These are phyloP conservation scores for Actias luna DNA, from an alignment of 2,888 invertebrate species.

Conservation along the genomic window DNA sequence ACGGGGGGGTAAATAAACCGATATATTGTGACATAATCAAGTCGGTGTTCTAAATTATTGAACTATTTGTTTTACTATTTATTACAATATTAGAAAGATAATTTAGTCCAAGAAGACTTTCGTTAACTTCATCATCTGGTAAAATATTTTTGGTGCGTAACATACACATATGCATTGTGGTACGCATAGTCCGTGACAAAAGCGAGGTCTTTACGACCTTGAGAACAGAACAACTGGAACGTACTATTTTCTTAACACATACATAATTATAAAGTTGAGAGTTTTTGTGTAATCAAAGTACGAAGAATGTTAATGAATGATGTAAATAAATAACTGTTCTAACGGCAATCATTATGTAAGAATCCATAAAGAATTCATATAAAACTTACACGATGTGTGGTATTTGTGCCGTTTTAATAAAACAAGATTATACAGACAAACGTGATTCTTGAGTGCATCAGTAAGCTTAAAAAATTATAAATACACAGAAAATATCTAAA, in stretches of 20 bases:
- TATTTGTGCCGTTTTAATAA: constrained; percentile 36
- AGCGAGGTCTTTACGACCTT: constrained; percentile 55
- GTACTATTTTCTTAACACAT: constrained; percentile 16
- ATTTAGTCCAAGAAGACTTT: not conserved
- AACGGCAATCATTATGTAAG: constrained; percentile 41
- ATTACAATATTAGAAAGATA: not conserved
- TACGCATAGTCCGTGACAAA: constrained; percentile 47
- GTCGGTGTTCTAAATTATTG: not conserved
- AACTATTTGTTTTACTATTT: not conserved
- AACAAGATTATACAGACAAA: constrained; percentile 40
- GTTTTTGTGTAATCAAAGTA: not conserved
- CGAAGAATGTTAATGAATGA: not conserved
- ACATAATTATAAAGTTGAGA: not conserved
- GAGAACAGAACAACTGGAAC: constrained; percentile 36
- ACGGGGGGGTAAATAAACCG: constrained; percentile 4
- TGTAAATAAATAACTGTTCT: not conserved
- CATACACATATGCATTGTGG: not conserved
- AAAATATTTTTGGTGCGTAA: constrained; percentile 22
- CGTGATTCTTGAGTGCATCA: constrained; percentile 35
- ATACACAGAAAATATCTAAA: not conserved
- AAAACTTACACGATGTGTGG: constrained; percentile 47
- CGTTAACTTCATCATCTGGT: not conserved
- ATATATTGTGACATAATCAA: not conserved
- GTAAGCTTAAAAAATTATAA: constrained; percentile 33
- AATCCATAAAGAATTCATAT: constrained; percentile 46